Evolutionary conservation across 1,140 invertebrate genomes (phyloP), one percentile per base, ranked within the genome.

Genomic region (Physella acuta): DNA sequence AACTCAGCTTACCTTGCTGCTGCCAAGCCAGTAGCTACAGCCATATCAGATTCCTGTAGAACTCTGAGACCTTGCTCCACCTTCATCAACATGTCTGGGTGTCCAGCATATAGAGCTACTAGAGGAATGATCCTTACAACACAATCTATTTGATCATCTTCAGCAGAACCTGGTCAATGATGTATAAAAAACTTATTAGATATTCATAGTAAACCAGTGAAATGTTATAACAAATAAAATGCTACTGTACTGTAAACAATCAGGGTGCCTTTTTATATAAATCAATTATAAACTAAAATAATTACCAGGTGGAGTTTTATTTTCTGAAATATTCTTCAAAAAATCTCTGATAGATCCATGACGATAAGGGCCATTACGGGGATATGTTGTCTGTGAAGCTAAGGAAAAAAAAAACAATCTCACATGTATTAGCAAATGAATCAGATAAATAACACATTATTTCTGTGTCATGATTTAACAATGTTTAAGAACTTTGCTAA

Each of bases 131-230:
- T 73, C 55, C 77, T 71, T 1, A 77, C 1, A 2, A 64, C 68
- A 65, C 77, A 76, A 53, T 82, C 80, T 58, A 80, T 79, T 65
- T 81, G 80, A 17, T 77, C 74, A 70, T 81, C 79, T 37, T 58
- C 71, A 11, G 72, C 68, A 20, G 76, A 79, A 3, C 79, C 76
- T 78, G n/a, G n/a, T n/a, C n/a, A n/a, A n/a, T n/a, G n/a, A n/a
- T n/a, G n/a, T n/a, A n/a, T n/a, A n/a, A n/a, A n/a, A n/a, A n/a
- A n/a, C n/a, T n/a, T n/a, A n/a, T n/a, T n/a, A n/a, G n/a, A n/a
- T n/a, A n/a, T n/a, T n/a, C n/a, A n/a, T n/a, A n/a, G n/a, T n/a
- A n/a, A n/a, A n/a, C n/a, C n/a, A n/a, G n/a, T n/a, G n/a, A n/a
- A n/a, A n/a, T n/a, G n/a, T n/a, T n/a, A n/a, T n/a, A n/a, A n/a